Conservation (phyloP, 1,140 invertebrate species). For the Solen grandis region DNA sequence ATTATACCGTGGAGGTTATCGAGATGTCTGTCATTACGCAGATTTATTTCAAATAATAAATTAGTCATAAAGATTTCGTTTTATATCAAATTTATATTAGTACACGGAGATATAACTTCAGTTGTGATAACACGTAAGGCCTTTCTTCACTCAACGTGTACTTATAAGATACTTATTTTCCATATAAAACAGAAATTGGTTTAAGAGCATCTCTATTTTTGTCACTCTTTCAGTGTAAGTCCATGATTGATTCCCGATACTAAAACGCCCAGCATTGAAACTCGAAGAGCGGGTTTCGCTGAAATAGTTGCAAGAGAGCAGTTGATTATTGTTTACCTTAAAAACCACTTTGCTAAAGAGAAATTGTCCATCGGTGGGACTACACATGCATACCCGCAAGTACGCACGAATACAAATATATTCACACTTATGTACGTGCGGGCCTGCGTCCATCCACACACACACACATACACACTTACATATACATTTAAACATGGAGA, state of each 20-base stretch:
- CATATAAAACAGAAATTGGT: neutral
- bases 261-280: neutral
- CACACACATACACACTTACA: slow-evolving; percentile 1
- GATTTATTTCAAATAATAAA: no score
- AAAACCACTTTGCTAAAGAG: neutral
- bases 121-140: slow-evolving; percentile 14
- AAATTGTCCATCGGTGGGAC: neutral
- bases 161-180: slow-evolving; percentile 29
- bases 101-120: slow-evolving; percentile 22
- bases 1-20: no score
- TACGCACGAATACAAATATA: neutral
- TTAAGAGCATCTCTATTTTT: no score
- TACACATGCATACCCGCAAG: neutral
- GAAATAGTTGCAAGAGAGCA: neutral
- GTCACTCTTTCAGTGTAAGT: neutral
- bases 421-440: neutral
- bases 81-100: neutral
- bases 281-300: neutral
- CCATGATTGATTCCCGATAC: neutral
- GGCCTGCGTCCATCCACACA: neutral
- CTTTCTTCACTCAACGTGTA: slow-evolving; percentile 27
- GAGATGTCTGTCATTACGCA: no score
- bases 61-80: neutral
- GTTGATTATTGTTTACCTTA: neutral
- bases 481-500: neutral